phyloP scores from a whole-genome alignment of 2,888 invertebrate species.

The Acanthosepion lycidas region DNA sequence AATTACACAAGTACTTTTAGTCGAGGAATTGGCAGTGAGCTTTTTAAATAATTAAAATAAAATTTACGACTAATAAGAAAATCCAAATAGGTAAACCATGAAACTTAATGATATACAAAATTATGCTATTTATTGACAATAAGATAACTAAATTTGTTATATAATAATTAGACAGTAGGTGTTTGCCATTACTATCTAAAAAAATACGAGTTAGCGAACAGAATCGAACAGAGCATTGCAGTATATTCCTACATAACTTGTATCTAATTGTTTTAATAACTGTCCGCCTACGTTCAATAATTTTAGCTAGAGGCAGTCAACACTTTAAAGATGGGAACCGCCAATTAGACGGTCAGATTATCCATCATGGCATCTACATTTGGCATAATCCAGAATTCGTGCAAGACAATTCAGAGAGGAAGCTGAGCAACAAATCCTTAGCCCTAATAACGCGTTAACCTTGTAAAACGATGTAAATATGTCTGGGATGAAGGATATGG shows the following conservation, averaged over 20 bases:
- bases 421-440: slow-evolving; percentile 18
- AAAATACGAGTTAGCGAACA: no score
- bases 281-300: not conserved
- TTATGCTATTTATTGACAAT: no score
- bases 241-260: not conserved
- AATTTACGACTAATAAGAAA: no score
- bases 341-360: not conserved
- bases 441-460: not conserved
- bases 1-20: no score
- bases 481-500: not conserved
- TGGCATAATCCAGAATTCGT: not conserved
- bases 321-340: not conserved
- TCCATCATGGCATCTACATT: not conserved
- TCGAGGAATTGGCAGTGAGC: no score
- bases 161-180: no score
- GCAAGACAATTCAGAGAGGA: not conserved
- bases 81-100: no score
- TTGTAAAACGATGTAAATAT: not conserved
- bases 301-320: not conserved
- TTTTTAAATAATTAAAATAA: no score
- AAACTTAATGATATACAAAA: no score
- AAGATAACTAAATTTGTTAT: no score
- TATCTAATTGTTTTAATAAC: slow-evolving; percentile 2
- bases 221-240: no score
- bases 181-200: no score